phyloP scores from a whole-genome alignment of 2,797 vertebrate species.

The Schizothorax lantsangensis region DNA sequence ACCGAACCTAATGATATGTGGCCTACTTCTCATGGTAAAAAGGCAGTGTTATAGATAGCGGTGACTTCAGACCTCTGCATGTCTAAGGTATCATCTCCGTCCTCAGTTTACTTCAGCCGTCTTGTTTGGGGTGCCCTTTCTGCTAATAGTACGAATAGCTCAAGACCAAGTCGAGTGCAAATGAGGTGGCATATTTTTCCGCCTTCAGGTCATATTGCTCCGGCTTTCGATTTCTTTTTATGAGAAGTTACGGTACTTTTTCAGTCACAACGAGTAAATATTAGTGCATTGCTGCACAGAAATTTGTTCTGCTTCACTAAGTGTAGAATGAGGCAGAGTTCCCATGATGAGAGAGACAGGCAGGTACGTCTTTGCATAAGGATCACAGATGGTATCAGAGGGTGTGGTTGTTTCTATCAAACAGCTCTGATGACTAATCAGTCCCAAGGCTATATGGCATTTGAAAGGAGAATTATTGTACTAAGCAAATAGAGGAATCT shows the following conservation, averaged over 20 bases:
- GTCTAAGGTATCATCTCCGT: conserved; percentile 42
- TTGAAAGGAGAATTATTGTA: conserved; percentile 59
- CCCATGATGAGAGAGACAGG: conserved; percentile 56
- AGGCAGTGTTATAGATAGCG: conserved; percentile 43
- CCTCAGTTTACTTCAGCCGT: conserved; percentile 40
- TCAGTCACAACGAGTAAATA: neutral
- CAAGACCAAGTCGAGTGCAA: neutral
- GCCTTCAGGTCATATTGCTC: neutral
- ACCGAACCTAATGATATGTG: conserved; percentile 11
- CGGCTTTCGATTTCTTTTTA: conserved; percentile 7
- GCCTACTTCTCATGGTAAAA: conserved; percentile 33
- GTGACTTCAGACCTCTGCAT: conserved; percentile 43
- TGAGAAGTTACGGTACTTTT: neutral
- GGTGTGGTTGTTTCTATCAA: conserved; percentile 65
- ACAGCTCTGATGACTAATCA: conserved; percentile 63
- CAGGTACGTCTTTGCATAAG: conserved; percentile 54
- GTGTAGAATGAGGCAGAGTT: conserved; percentile 35
- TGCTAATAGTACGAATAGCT: conserved; percentile 33
- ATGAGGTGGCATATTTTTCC: neutral
- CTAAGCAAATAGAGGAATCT: conserved; percentile 63
- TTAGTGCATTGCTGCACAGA: neutral
- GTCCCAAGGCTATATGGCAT: conserved; percentile 60
- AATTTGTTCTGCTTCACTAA: conserved; percentile 3
- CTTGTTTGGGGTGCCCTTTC: conserved; percentile 31
- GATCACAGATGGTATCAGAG: conserved; percentile 61